Conservation (phyloP, 1,140 invertebrate species). For the Tetramorium parvispinum region DNA sequence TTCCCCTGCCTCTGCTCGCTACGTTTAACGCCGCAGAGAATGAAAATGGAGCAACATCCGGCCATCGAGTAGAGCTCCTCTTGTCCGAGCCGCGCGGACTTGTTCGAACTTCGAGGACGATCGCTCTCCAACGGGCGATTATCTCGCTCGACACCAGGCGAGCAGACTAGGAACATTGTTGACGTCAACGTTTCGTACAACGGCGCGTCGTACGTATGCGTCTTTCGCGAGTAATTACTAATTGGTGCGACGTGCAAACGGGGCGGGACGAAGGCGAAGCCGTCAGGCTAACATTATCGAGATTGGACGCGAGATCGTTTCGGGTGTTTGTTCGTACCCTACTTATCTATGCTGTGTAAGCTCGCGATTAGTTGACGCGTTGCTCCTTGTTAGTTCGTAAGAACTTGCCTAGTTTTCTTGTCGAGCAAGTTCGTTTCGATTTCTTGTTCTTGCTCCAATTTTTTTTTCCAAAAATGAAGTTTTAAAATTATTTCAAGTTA, state of each 20-base stretch:
- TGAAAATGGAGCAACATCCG: not conserved
- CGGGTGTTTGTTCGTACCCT: not conserved
- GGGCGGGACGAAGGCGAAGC: not conserved
- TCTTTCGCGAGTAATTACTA: conserved; percentile 1
- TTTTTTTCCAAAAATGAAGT: not conserved
- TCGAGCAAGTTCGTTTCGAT: not conserved
- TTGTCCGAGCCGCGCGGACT: not conserved
- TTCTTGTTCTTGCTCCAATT: not conserved
- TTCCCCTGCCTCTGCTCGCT: not conserved
- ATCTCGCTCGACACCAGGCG: not conserved
- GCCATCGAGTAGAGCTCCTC: no score
- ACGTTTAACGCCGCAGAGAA: not conserved
- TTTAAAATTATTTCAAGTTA: not conserved
- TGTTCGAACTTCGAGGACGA: not conserved
- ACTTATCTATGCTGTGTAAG: conserved; percentile 46
- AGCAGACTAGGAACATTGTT: not conserved
- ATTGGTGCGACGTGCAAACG: not conserved
- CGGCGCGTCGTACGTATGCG: not conserved
- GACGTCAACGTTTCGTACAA: conserved; percentile 30
- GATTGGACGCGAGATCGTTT: not conserved
- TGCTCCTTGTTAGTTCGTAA: not conserved
- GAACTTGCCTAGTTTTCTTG: no score
- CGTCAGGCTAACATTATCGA: not conserved
- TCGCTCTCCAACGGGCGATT: not conserved
- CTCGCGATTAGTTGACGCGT: not conserved